Conservation (phyloP, 2,888 invertebrate species). For the Monoplex corrugatus region DNA sequence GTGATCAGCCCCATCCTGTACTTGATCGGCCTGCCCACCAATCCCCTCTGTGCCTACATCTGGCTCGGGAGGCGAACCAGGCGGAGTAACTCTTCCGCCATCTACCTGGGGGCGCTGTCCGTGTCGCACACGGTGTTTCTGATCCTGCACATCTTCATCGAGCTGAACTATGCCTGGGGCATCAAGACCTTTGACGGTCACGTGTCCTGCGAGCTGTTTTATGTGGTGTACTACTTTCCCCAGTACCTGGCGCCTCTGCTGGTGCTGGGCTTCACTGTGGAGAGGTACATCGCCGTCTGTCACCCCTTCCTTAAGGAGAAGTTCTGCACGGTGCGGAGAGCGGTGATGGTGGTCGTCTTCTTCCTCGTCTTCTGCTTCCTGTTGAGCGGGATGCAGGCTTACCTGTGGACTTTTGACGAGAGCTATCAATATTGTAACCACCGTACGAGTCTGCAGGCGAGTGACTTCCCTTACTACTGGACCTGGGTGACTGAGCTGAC, state of each 20-base stretch:
- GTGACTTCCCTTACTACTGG: constrained; percentile 73
- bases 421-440: constrained; percentile 66
- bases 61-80: constrained; percentile 78
- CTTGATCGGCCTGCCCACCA: constrained; percentile 76
- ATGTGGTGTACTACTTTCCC: constrained; percentile 72
- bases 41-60: constrained; percentile 77
- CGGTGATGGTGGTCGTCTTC: constrained; percentile 68
- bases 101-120: constrained; percentile 79
- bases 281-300: constrained; percentile 79
- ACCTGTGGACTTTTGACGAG: constrained; percentile 77
- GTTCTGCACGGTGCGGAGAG: constrained; percentile 77
- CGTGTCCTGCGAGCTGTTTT: constrained; percentile 75
- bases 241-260: constrained; percentile 80
- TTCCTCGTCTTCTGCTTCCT: constrained; percentile 65
- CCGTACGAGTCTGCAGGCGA: constrained; percentile 51
- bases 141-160: constrained; percentile 75
- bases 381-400: constrained; percentile 75
- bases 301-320: constrained; percentile 76
- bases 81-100: constrained; percentile 79
- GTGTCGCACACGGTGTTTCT: constrained; percentile 77
- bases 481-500: constrained; percentile 77
- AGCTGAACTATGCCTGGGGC: constrained; percentile 79
- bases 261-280: constrained; percentile 80
- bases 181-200: constrained; percentile 69
- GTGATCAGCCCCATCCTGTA: constrained; percentile 79